Conservation (phyloP, 1,140 invertebrate genomes). For the Zaprionus ornatus region DNA sequence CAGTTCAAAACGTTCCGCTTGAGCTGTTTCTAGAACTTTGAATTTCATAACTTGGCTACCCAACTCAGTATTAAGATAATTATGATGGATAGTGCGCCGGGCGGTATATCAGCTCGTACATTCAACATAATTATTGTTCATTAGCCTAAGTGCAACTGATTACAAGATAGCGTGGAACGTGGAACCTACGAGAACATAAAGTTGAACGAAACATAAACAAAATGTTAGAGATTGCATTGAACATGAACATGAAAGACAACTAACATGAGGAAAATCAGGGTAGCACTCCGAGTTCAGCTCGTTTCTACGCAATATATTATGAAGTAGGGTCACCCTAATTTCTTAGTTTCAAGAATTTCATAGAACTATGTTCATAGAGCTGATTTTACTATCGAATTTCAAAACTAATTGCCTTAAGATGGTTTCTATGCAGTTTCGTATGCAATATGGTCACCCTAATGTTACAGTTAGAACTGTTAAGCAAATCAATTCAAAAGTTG, state of each 20-base stretch:
- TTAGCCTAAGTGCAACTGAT: conserved; percentile 1
- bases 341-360: too few relatives aligned
- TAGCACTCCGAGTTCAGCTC: too few relatives aligned
- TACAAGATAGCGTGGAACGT: background rate
- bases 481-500: background rate
- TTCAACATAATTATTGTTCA: background rate
- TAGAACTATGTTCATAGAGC: too few relatives aligned
- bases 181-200: background rate
- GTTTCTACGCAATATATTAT: too few relatives aligned
- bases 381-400: too few relatives aligned
- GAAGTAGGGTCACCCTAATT: too few relatives aligned
- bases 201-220: background rate
- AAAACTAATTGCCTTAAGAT: background rate
- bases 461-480: too few relatives aligned
- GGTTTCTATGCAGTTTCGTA: background rate
- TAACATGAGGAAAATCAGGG: background rate
- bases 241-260: background rate
- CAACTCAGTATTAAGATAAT: background rate
- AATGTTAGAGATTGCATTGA: background rate
- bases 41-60: background rate
- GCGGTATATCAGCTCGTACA: background rate
- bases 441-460: background rate
- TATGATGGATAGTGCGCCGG: background rate
- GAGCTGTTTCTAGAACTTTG: background rate
- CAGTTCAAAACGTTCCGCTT: background rate